These are phyloP conservation scores for Sinelater perroti DNA, from an alignment of 2,888 invertebrate genomes.

Conservation along the genomic window DNA sequence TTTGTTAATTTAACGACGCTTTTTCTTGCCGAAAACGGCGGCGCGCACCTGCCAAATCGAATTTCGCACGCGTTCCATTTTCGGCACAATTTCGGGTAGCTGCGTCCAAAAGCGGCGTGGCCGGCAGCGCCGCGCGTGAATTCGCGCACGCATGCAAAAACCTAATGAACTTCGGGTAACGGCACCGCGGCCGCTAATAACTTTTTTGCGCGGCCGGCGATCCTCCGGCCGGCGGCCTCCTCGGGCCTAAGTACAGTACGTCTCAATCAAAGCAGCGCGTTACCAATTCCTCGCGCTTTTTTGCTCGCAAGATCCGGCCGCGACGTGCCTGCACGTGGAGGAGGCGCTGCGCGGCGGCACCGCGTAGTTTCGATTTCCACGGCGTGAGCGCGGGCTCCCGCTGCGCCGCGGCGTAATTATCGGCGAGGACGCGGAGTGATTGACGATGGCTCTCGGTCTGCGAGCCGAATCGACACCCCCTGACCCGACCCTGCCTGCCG, in stretches of 20 bases:
- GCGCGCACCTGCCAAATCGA: no score
- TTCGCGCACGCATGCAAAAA: no score
- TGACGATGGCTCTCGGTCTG: constrained; percentile 52
- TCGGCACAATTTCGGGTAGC: no score
- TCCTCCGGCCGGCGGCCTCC: background rate
- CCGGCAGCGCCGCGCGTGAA: no score
- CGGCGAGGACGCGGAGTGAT: constrained; percentile 52
- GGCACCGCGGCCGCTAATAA: no score
- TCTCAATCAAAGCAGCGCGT: constrained; percentile 31
- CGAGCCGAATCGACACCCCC: constrained; percentile 46
- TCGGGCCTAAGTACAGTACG: constrained; percentile 11
- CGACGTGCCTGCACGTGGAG: constrained; percentile 44
- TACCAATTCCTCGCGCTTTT: constrained; percentile 24
- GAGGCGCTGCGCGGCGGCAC: constrained; percentile 34
- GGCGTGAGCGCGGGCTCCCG: constrained; percentile 48
- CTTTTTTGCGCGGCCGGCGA: no score
- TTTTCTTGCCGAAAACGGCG: no score
- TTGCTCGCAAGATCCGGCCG: constrained; percentile 39
- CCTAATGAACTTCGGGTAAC: no score
- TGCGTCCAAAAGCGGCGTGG: no score
- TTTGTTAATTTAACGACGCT: no score
- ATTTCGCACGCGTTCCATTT: no score
- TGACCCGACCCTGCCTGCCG: constrained; percentile 36
- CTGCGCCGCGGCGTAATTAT: constrained; percentile 49
- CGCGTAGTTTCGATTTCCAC: constrained; percentile 53